Evolutionary conservation across 2,888 invertebrate species (phyloP).

Genomic region (Augochlorella aurata): DNA sequence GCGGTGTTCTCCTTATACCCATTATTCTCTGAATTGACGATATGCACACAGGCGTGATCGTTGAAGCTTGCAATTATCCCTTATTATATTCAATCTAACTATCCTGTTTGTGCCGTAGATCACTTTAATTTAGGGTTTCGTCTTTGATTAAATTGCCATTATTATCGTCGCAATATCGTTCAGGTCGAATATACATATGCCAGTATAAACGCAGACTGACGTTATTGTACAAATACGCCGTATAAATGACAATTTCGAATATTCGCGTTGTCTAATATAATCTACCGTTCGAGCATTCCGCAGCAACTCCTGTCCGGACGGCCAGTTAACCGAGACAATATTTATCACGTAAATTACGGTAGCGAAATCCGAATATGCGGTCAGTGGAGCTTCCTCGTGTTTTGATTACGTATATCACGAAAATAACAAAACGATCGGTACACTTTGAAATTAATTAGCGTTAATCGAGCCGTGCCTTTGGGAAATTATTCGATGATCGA

Average conservation of each 20-base stretch:
- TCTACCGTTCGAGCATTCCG: slow-evolving; percentile 1
- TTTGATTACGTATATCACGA: not conserved
- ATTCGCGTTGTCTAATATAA: slow-evolving; percentile 10
- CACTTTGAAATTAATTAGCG: not conserved
- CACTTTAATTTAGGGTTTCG: not conserved
- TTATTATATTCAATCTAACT: slow-evolving; percentile 4
- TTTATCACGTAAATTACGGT: slow-evolving; percentile 20
- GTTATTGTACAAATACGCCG: not conserved
- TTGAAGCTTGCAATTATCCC: not conserved
- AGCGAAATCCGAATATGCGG: slow-evolving; percentile 24
- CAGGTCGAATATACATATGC: slow-evolving; percentile 1
- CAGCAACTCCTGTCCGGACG: slow-evolving; percentile 16
- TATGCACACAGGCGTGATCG: not conserved
- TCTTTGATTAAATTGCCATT: slow-evolving; percentile 19
- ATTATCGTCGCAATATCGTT: not conserved
- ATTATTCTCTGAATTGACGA: not conserved
- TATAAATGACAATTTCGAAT: slow-evolving; percentile 32
- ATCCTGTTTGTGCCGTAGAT: not conserved
- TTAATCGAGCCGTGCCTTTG: no score
- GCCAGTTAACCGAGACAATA: slow-evolving; percentile 30
- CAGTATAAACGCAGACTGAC: not conserved
- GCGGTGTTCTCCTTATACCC: not conserved
- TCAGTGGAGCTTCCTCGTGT: slow-evolving; percentile 29
- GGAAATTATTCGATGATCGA: not conserved
- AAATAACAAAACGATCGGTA: not conserved